phyloP scores from a whole-genome alignment of 2,888 invertebrate species.

The Altica lythri region DNA sequence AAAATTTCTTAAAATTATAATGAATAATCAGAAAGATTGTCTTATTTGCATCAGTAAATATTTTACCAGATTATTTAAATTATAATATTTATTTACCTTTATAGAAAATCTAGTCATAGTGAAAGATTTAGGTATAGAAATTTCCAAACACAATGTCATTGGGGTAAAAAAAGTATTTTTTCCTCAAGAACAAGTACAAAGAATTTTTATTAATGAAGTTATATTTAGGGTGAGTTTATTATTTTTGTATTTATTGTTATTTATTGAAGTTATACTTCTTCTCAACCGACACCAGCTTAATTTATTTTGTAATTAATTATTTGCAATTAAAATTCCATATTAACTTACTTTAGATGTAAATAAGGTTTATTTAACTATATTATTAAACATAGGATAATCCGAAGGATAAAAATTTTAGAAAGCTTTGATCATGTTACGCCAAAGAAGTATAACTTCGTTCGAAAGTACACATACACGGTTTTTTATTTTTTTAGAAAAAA shows the following conservation, averaged over 20 bases:
- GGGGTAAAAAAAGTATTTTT: slow-evolving; percentile 30
- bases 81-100: slow-evolving; percentile 2
- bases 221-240: slow-evolving; percentile 34
- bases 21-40: background rate
- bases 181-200: slow-evolving; percentile 34
- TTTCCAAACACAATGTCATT: slow-evolving; percentile 29
- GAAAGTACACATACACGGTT: too few species aligned
- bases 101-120: slow-evolving; percentile 29
- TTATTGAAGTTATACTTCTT: too few species aligned
- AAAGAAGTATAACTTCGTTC: too few species aligned
- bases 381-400: too few species aligned
- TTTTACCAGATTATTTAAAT: background rate
- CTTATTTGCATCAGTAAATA: background rate
- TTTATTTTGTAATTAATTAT: too few species aligned
- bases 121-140: slow-evolving; percentile 32
- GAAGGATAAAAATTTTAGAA: too few species aligned
- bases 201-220: slow-evolving; percentile 37
- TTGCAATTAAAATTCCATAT: too few species aligned
- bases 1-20: background rate
- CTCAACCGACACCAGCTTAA: too few species aligned
- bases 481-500: slow-evolving; percentile 31
- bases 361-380: too few species aligned
- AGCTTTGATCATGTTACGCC: too few species aligned
- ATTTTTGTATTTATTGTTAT: too few species aligned
- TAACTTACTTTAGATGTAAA: too few species aligned